Evolutionary conservation across 2,888 invertebrate species (phyloP), one percentile per base, ranked within the genome.

Genomic region (Synanthedon tipuliformis): DNA sequence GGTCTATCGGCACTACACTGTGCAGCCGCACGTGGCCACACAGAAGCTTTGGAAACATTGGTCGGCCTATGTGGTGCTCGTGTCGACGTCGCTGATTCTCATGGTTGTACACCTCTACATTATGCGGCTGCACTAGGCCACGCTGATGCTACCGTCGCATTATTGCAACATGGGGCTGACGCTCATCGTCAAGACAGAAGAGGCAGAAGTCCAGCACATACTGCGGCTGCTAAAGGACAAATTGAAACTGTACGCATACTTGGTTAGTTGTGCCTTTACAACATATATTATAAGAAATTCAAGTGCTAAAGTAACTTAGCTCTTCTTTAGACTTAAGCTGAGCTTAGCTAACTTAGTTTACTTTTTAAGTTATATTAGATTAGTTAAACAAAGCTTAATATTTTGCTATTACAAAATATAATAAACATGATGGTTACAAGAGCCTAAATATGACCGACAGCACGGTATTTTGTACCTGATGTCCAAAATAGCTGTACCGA

Each of bases 121-220:
- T 99, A 99, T 73, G 96, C 99, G 3, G 96, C 97, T 2, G 98
- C 98, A 0, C 86, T 98, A 52, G 98, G 98, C 0, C 98, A 99
- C 73, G 95, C 96, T 0, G 97, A 98, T 71, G 96, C 97, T 15
- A 97, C 97, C 0, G 92, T 94, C 3, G 89, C 96, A 3, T 87
- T 99, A 48, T 86, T 99, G n/a, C 92, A 94, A 56, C 92, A 95
- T 59, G 96, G 95, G 1, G 95, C 98, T 0, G 93, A 98, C 75
- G 92, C 96, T 0, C 96, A 98, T 81, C 90, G 96, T 13, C 97
- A 97, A 75, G 99, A 98, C 73, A 89, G 94, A 52, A 94, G 96
- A 73, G 97, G 97, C 11, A 90, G 98, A 59, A 97, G 95, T 58
- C 95, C 97, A 1, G 96, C 96, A 0, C 95, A 98, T 68, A 98